Evolutionary conservation across 1,140 invertebrate species (phyloP), one percentile per base, ranked within the genome.

Genomic region (Ptiloglossa arizonensis): DNA sequence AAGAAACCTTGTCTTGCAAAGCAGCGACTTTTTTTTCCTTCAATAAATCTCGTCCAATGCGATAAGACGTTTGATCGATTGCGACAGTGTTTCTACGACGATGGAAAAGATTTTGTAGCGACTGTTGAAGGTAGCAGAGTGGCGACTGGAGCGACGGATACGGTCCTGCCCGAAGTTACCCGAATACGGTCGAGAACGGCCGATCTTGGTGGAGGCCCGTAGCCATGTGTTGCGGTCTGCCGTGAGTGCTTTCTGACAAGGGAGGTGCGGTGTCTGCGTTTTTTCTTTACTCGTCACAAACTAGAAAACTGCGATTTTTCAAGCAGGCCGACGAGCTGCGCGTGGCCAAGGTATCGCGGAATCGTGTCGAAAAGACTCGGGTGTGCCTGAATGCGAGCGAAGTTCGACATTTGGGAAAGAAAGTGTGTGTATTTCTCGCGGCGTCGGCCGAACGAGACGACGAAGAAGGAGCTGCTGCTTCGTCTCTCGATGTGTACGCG

Each of bases 161-260:
- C 89, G 89, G 83, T 84, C 86, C 88, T 90, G 86, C 19, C 66
- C 89, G 89, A 81, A 72, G 64, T 41, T 50, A 46, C 29, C 78
- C 90, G 90, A 90, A 64, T 15, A 35, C 6, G 15, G 27, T 63
- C 89, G 89, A 89, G 48, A 22, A 54, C 46, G 27, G 0, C 78
- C 90, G 90, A 91, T 78, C 83, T 80, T 48, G 81, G 86, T 80
- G 84, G 87, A 88, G 89, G 88, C 87, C 85, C 80, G 82, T 87
- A 90, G 89, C 90, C 89, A 91, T 91, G 90, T 91, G 90, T 91
- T 88, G 90, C 87, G 90, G 87, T 89, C 85, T 87, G 89, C 89
- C 88, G 87, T 90, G 89, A 91, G 90, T 90, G 90, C 89, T 92
- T 90, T 91, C 90, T 89, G 90, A 90, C 91, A 89, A 91, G 90